Conservation (phyloP, 1,140 invertebrate species). For the Lysiphlebus fabarum region DNA sequence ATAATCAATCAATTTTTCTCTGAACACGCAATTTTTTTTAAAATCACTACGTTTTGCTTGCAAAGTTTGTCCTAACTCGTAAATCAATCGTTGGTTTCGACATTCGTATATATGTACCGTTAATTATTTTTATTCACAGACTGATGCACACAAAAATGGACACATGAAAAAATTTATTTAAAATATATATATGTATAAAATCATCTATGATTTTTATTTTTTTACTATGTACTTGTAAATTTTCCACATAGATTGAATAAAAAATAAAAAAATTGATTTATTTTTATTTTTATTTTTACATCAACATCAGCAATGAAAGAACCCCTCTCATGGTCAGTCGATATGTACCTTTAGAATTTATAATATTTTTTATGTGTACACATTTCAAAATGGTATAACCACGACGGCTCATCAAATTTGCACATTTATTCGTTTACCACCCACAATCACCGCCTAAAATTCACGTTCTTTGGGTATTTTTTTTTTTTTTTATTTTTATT, state of each 20-base stretch:
- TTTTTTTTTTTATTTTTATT: slow-evolving; percentile 9
- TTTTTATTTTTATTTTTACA: no score
- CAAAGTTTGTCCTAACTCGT: slow-evolving; percentile 35
- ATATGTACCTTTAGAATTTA: background rate
- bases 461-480: slow-evolving; percentile 29
- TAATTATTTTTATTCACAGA: slow-evolving; percentile 46
- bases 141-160: slow-evolving; percentile 34
- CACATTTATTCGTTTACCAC: slow-evolving; percentile 47
- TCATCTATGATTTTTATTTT: no score
- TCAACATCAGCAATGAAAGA: no score
- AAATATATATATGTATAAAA: no score
- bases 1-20: slow-evolving; percentile 33
- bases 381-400: slow-evolving; percentile 29
- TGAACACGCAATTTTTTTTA: slow-evolving; percentile 42
- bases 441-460: slow-evolving; percentile 28
- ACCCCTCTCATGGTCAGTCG: background rate
- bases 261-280: no score
- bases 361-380: slow-evolving; percentile 19
- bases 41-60: slow-evolving; percentile 33
- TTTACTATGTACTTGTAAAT: no score
- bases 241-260: no score
- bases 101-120: slow-evolving; percentile 36
- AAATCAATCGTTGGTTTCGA: slow-evolving; percentile 43
- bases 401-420: slow-evolving; percentile 43
- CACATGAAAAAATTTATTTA: slow-evolving; percentile 11